Base-by-base conservation (phyloP, 2,797 vertebrate genomes). In the Intellagama lesueurii region DNA sequence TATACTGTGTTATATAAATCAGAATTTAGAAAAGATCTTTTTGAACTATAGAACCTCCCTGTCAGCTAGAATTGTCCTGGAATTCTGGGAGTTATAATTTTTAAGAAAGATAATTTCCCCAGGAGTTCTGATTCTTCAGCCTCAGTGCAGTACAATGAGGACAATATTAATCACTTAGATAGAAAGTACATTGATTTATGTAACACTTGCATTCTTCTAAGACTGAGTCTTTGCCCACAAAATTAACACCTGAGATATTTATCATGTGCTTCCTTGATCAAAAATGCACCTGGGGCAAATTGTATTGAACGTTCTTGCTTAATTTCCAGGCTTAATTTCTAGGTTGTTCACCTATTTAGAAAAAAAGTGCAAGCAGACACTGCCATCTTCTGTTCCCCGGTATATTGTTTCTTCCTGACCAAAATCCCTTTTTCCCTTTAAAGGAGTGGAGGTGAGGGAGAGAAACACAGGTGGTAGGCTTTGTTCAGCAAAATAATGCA, bases 361-460 rank as follows among this genome's bases (percentile, higher is more conserved):
- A 73, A 32, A 89, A 89, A 93, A 85, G 87, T 12, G 81, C 83
- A 85, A 92, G 91, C 91, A 64, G 60, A 66, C 17, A 69, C 86
- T 91, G 89, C 87, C 88, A 94, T 90, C 94, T 94, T 90, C 91
- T 64, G 94, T 93, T 66, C 3, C 11, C 66, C 0, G n/a, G 47
- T 90, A 82, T 32, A 30, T 60, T 69, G 26, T 26, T 75, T 83
- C 47, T 24, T 80, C 82, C 44, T 70, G 12, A 70, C 32, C 28
- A 0, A 5, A 40, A 2, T 68, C 1, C 35, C 35, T 0, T 3
- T 5, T 28, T 47, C 2, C n/a, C 2, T 3, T 69, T 60, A 30
- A 66, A 47, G 28, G 72, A 78, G 7, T 22, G 7, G 47, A 80
- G 14, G 16, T 19, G 5, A 64, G 3, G 19, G 60, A 64, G 60